Base-by-base conservation (phyloP, 2,888 invertebrate species). In the Andricus quercusramuli region DNA sequence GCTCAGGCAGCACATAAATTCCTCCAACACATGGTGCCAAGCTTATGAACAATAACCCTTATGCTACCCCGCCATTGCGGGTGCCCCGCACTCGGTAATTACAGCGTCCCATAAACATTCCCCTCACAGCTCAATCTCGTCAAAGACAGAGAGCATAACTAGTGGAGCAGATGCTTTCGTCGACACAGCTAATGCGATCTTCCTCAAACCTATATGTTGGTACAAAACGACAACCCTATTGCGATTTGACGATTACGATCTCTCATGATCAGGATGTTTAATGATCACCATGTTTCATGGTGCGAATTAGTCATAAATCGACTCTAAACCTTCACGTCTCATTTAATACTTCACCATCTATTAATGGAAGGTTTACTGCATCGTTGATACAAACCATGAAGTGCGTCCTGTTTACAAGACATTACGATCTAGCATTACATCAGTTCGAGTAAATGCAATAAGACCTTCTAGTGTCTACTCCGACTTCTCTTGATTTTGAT, bases 11-110 rank as follows among this genome's bases (percentile, higher is more conserved):
- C 87, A 88, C 90, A 91, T 91, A 91, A 91, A 91, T 91, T 90
- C 87, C 83, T 84, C 83, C 84, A 88, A 84, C 91, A 91, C 89
- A 91, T 90, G 91, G 90, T 88, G 87, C 88, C 85, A 82, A 86
- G 89, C 90, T 90, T 91, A 91, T 90, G 90, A 91, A 90, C 91
- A 91, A 91, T 91, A 91, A 91, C 89, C 89, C 86, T 83, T 80
- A 81, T 79, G 83, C 83, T 81, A 81, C 80, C 79, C 83, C 83
- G 77, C 83, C 83, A 84, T 86, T 87, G 85, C 87, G 84, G 86
- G 83, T 83, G 85, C 86, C 87, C 86, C 85, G 86, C 80, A 83
- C 86, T 86, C 87, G 85, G 90, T 91, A 90, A 91, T 91, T 90
- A 90, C 90, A 85, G 82, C 85, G 82, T 84, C 86, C 86, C 87